phyloP scores from a whole-genome alignment of 2,888 invertebrate species.

The Chrysolina americana region DNA sequence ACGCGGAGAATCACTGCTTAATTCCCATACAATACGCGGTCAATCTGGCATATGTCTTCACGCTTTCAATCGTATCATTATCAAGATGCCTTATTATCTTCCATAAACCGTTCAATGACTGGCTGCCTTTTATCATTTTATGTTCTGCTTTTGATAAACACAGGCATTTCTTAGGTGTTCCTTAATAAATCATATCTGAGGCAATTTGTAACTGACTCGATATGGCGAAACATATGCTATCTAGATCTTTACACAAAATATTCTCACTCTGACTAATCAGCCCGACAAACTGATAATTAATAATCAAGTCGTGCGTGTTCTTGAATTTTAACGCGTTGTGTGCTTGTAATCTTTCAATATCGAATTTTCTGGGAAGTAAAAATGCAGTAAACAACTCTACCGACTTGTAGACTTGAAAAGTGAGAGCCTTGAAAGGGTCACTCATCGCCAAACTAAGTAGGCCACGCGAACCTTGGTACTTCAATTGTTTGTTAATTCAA shows the following conservation, averaged over 20 bases:
- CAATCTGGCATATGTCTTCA: too few species aligned
- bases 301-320: slow-evolving; percentile 37
- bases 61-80: too few species aligned
- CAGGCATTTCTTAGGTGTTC: too few species aligned
- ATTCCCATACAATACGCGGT: too few species aligned
- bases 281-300: slow-evolving; percentile 31
- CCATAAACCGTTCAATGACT: too few species aligned
- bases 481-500: slow-evolving; percentile 51
- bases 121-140: too few species aligned
- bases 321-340: slow-evolving; percentile 44
- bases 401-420: slow-evolving; percentile 20
- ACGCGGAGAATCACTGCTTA: too few species aligned
- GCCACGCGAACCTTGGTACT: slow-evolving; percentile 52
- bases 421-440: slow-evolving; percentile 53
- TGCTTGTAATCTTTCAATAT: slow-evolving; percentile 34
- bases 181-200: too few species aligned
- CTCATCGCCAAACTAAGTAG: slow-evolving; percentile 53
- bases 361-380: slow-evolving; percentile 44
- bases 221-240: background rate
- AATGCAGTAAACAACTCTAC: slow-evolving; percentile 38
- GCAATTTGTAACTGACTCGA: background rate
- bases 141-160: too few species aligned
- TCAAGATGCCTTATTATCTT: too few species aligned
- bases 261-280: slow-evolving; percentile 8
- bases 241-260: background rate